Percentiles rank a stretch among this genome's conserved stretches.
These are phyloP conservation scores for Cosmia pyralina DNA, from an alignment of 2,888 invertebrate genomes.

Conservation along the genomic window DNA sequence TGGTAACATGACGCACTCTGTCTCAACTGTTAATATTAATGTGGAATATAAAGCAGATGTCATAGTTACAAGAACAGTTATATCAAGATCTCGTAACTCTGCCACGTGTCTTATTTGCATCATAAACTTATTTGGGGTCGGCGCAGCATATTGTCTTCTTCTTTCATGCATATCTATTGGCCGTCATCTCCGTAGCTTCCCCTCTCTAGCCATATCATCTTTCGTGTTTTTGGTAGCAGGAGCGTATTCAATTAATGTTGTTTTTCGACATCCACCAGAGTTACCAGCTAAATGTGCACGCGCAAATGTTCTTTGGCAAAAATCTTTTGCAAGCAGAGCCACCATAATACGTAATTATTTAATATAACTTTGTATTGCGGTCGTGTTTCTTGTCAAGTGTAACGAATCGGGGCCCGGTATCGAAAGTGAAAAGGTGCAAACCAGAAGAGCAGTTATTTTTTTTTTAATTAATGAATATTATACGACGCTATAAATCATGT, in stretches of 20 bases:
- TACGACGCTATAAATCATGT: neutral
- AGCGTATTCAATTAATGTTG: neutral
- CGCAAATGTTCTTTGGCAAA: neutral
- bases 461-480: slow-evolving; percentile 1
- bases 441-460: neutral
- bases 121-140: neutral
- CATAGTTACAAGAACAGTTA: slow-evolving; percentile 70
- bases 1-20: slow-evolving; percentile 78
- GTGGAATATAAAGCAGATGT: slow-evolving; percentile 84
- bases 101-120: slow-evolving; percentile 50
- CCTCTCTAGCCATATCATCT: neutral
- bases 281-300: neutral
- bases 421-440: slow-evolving; percentile 25
- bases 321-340: neutral
- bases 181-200: neutral
- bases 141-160: neutral
- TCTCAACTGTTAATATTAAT: slow-evolving; percentile 86
- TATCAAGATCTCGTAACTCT: slow-evolving; percentile 61
- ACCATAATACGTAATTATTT: neutral
- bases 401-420: neutral
- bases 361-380: neutral
- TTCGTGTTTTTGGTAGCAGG: neutral
- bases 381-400: slow-evolving; percentile 1
- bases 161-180: neutral
- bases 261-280: neutral